A percentile compares a stretch with the other conserved stretches of the same genome.
phyloP scores from a whole-genome alignment of 2,797 vertebrate species.

The Australoheros facetus region DNA sequence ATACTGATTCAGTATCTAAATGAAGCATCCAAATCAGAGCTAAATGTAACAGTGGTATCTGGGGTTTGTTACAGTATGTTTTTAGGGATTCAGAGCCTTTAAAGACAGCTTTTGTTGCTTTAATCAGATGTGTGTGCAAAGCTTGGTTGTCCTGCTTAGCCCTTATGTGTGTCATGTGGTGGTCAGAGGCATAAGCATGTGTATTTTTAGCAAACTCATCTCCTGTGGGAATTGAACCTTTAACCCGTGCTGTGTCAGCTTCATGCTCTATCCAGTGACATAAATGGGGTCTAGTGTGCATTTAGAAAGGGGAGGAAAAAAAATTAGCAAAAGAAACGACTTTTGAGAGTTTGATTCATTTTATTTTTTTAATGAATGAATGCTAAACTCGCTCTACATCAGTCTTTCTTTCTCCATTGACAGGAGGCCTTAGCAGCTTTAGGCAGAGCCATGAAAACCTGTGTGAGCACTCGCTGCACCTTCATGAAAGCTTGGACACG shows the following conservation, averaged over 20 bases:
- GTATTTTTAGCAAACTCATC: constrained; percentile 58
- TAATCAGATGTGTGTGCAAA: constrained; percentile 45
- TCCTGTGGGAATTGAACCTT: constrained; percentile 53
- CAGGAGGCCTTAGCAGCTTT: constrained; percentile 95
- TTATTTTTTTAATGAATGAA: neutral
- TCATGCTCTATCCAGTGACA: neutral
- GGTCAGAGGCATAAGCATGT: constrained; percentile 32
- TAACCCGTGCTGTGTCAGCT: constrained; percentile 27
- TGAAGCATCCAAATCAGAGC: constrained; percentile 48
- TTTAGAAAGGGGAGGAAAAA: neutral
- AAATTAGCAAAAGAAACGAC: neutral
- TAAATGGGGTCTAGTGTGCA: neutral
- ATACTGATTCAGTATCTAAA: constrained; percentile 36
- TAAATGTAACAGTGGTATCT: constrained; percentile 27
- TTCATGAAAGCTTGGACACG: constrained; percentile 87
- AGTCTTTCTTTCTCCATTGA: constrained; percentile 23
- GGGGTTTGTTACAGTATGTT: neutral
- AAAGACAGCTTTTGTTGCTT: constrained; percentile 12
- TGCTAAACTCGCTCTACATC: neutral
- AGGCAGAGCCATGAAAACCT: constrained; percentile 94
- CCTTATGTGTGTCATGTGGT: constrained; percentile 26
- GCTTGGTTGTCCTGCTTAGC: constrained; percentile 13
- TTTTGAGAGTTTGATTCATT: neutral
- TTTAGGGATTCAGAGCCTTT: constrained; percentile 1
- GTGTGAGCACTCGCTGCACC: constrained; percentile 96